A percentile compares a stretch with the other conserved stretches of the same genome.
These are phyloP conservation scores for Megalops cyprinoides DNA, from an alignment of 2,797 vertebrate species.

Conservation along the genomic window DNA sequence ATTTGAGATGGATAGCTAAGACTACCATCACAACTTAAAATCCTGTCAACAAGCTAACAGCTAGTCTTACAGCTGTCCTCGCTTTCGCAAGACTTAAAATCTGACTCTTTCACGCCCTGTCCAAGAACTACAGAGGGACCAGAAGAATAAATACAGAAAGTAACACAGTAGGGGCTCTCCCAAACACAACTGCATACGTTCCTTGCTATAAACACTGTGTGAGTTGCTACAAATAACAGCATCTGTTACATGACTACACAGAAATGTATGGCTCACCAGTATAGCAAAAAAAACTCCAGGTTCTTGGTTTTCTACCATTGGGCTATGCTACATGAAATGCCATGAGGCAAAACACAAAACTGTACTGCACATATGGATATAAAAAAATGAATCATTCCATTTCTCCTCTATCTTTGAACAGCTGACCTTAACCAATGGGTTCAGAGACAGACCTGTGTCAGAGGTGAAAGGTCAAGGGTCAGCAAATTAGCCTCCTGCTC, in stretches of 20 bases:
- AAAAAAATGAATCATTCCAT: not conserved
- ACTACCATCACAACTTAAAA: not conserved
- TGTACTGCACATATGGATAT: not conserved
- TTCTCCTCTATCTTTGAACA: not conserved
- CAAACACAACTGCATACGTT: not conserved
- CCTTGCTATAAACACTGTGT: not conserved
- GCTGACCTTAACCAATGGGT: slow-evolving; percentile 3
- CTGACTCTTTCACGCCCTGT: not conserved
- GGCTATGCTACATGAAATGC: not conserved
- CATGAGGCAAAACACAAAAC: not conserved
- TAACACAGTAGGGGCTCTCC: not conserved
- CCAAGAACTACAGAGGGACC: not conserved
- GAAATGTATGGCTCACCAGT: not conserved
- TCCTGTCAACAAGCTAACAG: not conserved
- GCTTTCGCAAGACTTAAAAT: not conserved
- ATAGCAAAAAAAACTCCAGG: not conserved
- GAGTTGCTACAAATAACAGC: too few species aligned
- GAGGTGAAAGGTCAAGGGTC: slow-evolving; percentile 11
- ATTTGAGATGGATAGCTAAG: not conserved
- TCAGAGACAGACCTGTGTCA: not conserved
- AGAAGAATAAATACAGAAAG: too few species aligned
- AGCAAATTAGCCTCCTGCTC: slow-evolving; percentile 21
- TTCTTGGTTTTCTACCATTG: not conserved
- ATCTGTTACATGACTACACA: too few species aligned
- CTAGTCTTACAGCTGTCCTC: not conserved